phyloP scores from a whole-genome alignment of 2,797 vertebrate species.

The Cirrhinus molitorella region DNA sequence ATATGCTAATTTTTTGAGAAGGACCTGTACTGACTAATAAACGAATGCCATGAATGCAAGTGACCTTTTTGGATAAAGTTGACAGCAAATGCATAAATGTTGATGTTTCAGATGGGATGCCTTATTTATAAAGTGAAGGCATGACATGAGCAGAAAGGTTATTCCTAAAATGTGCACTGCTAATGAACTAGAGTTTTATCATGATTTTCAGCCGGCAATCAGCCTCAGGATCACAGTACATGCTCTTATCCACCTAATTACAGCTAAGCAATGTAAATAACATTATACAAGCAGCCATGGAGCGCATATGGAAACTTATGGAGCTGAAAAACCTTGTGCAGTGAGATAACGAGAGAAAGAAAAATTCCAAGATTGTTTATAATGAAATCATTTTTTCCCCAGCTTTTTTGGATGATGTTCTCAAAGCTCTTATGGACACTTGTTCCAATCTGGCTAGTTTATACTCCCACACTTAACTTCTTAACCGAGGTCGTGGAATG shows the following conservation, averaged over 20 bases:
- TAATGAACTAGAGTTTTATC: conserved; percentile 78
- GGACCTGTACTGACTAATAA: neutral
- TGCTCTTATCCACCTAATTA: conserved; percentile 89
- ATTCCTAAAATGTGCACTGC: conserved; percentile 55
- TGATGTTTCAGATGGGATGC: neutral
- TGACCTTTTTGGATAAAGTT: neutral
- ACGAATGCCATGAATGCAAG: neutral
- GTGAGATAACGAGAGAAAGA: neutral
- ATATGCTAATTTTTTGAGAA: no score
- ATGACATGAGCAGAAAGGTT: conserved; percentile 62
- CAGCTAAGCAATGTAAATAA: conserved; percentile 85
- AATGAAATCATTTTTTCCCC: neutral
- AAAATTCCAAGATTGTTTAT: neutral
- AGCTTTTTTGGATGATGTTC: neutral
- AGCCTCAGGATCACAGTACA: conserved; percentile 84
- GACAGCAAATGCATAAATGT: neutral
- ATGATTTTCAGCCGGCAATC: conserved; percentile 78
- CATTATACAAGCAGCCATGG: conserved; percentile 81
- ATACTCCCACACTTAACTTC: neutral
- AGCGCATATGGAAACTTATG: neutral
- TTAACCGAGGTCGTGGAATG: conserved; percentile 4
- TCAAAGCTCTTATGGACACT: conserved; percentile 22
- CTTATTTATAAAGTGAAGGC: conserved; percentile 29
- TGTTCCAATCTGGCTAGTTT: conserved; percentile 17
- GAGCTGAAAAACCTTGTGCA: neutral